Evolutionary conservation across 1,140 invertebrate genomes (phyloP).

Genomic region (Platyura marginata): DNA sequence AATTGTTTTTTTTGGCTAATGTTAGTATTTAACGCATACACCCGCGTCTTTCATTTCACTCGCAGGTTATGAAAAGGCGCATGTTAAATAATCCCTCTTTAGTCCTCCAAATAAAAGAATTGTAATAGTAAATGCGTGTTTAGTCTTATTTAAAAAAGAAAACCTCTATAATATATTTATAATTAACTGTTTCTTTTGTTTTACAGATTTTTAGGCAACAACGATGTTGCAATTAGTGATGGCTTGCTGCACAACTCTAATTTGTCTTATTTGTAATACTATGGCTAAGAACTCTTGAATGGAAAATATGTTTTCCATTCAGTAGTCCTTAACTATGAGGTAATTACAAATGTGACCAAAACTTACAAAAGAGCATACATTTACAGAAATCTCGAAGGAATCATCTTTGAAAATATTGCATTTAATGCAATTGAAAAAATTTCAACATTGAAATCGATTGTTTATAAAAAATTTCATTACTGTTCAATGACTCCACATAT

Average conservation of each 20-base stretch:
- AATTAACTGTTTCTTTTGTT: slow-evolving; percentile 1
- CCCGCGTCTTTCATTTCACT: no score
- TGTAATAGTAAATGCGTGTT: no score
- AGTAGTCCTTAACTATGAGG: no score
- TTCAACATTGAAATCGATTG: slow-evolving; percentile 31
- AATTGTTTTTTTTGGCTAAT: no score
- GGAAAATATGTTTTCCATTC: background rate
- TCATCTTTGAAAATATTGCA: slow-evolving; percentile 32
- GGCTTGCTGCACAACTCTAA: slow-evolving; percentile 13
- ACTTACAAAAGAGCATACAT: background rate
- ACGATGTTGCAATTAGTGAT: slow-evolving; percentile 11
- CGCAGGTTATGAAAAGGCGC: no score
- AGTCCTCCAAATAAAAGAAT: no score
- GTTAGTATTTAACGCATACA: no score
- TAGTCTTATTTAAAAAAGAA: no score
- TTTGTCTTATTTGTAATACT: slow-evolving; percentile 16
- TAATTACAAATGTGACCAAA: no score
- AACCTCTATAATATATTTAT: no score
- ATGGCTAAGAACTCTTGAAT: no score
- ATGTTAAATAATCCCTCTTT: no score
- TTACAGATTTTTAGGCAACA: slow-evolving; percentile 14
- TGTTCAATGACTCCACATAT: slow-evolving; percentile 44
- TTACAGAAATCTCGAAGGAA: slow-evolving; percentile 32
- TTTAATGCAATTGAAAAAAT: slow-evolving; percentile 31
- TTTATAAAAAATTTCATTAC: slow-evolving; percentile 52